Base-by-base conservation (phyloP, 2,113 vertebrate genomes). In the Apeltes quadracus region DNA sequence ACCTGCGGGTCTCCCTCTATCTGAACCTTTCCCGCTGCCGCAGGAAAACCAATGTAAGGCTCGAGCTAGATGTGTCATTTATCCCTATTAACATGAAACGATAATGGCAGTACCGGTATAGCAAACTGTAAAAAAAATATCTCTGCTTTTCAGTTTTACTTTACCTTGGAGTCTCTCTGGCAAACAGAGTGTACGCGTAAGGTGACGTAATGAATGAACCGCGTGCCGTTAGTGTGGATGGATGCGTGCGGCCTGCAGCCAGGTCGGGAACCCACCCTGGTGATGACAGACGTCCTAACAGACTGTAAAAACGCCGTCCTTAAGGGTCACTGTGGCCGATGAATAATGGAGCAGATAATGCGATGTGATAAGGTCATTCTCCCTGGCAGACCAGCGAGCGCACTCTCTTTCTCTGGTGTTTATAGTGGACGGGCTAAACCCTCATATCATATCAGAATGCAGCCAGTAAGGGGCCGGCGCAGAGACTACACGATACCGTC, bases 21-120 rank as follows among this genome's bases (percentile, higher is more conserved):
- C 94, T 99, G 39, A 99, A 96, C 81, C 69, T 99, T 54, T 99
- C 98, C 34, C 95, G 97, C 62, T 99, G 98, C 82, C 96, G 97
- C 70, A 95, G 98, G 73, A 99, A 99, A 95, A 97, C 96, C 88
- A 99, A 97, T 0, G 98, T 98, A 92, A 95, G 96, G 5, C 44
- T 38, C 77, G n/a, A n/a, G 64, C 51, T 54, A 18, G 62, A 75
- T 23, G 48, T 79, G 84, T 80, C 65, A 84, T 85, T 83, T 63
- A 85, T 86, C 69, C 20, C 43, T 34, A 68, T 72, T 32, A 46
- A 68, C 62, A 63, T 72, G n/a, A 72, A 82, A 83, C 72, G 43
- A 71, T 70, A 61, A 56, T 38, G 48, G 65, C 54, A 38, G 65
- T 27, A 34, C 20, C 10, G 0, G 32, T 55, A 29, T 22, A 44